Conservation (phyloP, 2,888 invertebrate species). For the Camptogramma bilineatum region DNA sequence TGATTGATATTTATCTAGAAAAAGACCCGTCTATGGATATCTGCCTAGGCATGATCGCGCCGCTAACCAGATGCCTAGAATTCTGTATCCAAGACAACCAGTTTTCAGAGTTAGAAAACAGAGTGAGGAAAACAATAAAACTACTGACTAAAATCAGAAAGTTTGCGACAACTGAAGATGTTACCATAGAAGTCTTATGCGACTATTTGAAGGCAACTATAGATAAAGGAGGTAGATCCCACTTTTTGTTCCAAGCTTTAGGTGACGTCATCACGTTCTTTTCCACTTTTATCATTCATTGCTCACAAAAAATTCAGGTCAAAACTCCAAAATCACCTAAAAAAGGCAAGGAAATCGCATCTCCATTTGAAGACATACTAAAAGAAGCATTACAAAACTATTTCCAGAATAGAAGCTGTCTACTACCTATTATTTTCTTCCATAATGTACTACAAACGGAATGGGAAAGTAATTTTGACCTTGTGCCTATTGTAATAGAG, state of each 20-base stretch:
- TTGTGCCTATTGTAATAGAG: conserved; percentile 85
- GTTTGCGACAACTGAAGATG: conserved; percentile 84
- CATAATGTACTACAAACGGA: conserved; percentile 87
- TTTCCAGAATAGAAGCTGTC: conserved; percentile 87
- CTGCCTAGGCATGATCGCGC: conserved; percentile 88
- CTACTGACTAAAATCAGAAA: conserved; percentile 86
- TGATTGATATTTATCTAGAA: conserved; percentile 90
- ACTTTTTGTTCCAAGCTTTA: conserved; percentile 88
- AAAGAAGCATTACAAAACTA: conserved; percentile 84
- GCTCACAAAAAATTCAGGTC: conserved; percentile 82
- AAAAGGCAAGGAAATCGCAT: conserved; percentile 56
- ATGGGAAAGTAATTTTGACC: conserved; percentile 87
- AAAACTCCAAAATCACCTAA: conserved; percentile 60
- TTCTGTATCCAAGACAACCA: conserved; percentile 89
- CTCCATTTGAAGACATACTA: conserved; percentile 78
- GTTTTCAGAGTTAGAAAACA: conserved; percentile 87
- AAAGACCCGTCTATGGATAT: conserved; percentile 88
- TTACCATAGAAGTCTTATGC: conserved; percentile 81
- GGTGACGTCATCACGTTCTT: conserved; percentile 87
- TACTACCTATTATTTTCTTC: conserved; percentile 88
- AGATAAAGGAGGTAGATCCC: conserved; percentile 87
- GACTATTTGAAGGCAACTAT: conserved; percentile 85
- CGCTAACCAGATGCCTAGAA: conserved; percentile 88
- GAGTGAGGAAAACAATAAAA: conserved; percentile 87
- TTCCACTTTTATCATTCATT: conserved; percentile 87